Percentiles rank a stretch among this genome's conserved stretches.
Evolutionary conservation across 2,888 invertebrate species (phyloP).

Genomic region (Drosophila monieri): DNA sequence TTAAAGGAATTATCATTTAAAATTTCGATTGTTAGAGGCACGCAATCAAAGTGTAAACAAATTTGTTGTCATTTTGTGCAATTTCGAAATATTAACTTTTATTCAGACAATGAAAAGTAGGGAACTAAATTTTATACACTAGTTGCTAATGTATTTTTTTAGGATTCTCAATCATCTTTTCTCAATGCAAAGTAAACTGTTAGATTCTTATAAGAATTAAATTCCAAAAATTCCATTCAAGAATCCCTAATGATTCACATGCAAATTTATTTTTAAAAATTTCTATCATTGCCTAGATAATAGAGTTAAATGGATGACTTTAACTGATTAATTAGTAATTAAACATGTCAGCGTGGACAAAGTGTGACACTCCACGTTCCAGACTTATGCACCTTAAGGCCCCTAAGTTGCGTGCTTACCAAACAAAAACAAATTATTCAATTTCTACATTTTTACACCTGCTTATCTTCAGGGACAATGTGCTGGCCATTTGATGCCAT

Average conservation of each 20-base stretch:
- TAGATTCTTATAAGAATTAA: no score
- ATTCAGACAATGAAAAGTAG: background rate
- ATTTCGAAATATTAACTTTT: slow-evolving; percentile 6
- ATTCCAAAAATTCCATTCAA: background rate
- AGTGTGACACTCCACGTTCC: background rate
- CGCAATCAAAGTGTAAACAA: slow-evolving; percentile 17
- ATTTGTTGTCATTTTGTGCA: background rate
- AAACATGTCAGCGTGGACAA: background rate
- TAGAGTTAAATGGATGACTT: background rate
- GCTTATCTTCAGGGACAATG: slow-evolving; percentile 13
- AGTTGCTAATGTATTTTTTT: no score
- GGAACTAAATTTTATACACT: background rate
- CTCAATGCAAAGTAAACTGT: background rate
- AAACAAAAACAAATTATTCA: slow-evolving; percentile 11
- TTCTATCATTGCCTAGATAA: background rate
- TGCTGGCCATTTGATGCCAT: slow-evolving; percentile 35
- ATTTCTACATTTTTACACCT: slow-evolving; percentile 6
- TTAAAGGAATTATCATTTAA: background rate
- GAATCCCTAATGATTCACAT: background rate
- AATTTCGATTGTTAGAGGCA: slow-evolving; percentile 10
- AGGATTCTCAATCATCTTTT: no score
- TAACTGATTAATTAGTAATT: slow-evolving; percentile 2
- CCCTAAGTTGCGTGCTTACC: slow-evolving; percentile 1
- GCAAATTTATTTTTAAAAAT: slow-evolving; percentile 4
- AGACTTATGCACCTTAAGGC: background rate